phyloP scores from a whole-genome alignment of 2,797 vertebrate species.

The Semaprochilodus insignis region DNA sequence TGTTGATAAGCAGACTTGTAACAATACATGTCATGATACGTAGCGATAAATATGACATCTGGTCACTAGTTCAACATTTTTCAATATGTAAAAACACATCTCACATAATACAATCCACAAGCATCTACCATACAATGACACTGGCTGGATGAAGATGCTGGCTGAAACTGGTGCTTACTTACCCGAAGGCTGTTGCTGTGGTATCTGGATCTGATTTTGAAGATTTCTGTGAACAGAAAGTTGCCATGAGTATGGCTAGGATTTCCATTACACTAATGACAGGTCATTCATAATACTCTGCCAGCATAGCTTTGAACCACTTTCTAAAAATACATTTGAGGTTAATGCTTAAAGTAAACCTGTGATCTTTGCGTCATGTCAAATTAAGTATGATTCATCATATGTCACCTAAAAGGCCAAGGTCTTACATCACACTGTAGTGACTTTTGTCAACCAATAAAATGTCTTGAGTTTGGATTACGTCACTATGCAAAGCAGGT shows the following conservation, averaged over 20 bases:
- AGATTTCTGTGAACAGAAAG: conserved; percentile 83
- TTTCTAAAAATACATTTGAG: background rate
- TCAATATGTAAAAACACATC: background rate
- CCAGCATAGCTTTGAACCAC: background rate
- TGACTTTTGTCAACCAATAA: too few species aligned
- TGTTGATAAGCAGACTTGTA: background rate
- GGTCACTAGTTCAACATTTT: background rate
- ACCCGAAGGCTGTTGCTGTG: conserved; percentile 96
- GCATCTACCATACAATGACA: background rate
- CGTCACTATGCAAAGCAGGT: too few species aligned
- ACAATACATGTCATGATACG: background rate
- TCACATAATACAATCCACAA: background rate
- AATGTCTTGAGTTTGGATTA: too few species aligned
- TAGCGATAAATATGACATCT: too few species aligned
- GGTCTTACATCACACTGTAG: too few species aligned
- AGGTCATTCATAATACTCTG: conserved; percentile 1
- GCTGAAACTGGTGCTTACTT: conserved; percentile 64
- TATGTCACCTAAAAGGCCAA: too few species aligned
- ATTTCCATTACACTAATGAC: background rate
- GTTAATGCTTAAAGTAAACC: background rate
- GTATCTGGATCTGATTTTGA: conserved; percentile 95
- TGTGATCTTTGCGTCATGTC: too few species aligned
- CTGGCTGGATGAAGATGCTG: too few species aligned
- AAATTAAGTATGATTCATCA: too few species aligned
- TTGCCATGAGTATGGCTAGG: background rate